A percentile compares a stretch with the other conserved stretches of the same genome.
phyloP scores from a whole-genome alignment of 2,113 vertebrate genomes.

The Agapornis roseicollis region DNA sequence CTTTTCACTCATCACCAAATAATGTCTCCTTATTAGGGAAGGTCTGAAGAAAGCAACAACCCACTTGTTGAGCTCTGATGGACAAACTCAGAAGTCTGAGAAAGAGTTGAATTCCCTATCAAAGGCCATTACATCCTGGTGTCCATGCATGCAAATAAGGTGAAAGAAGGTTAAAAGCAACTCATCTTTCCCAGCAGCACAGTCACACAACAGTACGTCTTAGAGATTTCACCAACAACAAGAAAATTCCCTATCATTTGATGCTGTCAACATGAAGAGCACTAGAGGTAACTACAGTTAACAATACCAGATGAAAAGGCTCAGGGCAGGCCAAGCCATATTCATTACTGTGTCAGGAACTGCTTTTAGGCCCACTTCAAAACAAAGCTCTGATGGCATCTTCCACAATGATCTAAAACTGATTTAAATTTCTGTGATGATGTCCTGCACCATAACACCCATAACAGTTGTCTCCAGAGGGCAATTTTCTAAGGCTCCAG shows the following conservation, averaged over 20 bases:
- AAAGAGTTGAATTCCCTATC: neutral
- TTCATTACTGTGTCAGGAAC: neutral
- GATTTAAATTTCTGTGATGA: neutral
- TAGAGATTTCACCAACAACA: neutral
- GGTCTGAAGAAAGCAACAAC: neutral
- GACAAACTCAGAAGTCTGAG: neutral
- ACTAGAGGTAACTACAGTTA: neutral
- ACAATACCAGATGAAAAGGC: neutral
- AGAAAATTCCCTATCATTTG: neutral
- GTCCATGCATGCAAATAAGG: neutral
- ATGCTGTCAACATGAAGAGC: neutral
- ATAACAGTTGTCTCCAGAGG: neutral
- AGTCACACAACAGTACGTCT: neutral
- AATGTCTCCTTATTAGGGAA: neutral
- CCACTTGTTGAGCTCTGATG: neutral
- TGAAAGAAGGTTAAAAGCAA: neutral
- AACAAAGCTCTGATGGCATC: neutral
- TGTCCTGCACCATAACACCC: neutral
- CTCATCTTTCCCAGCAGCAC: neutral
- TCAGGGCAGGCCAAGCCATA: neutral
- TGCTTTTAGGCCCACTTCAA: neutral
- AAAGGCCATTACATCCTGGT: neutral
- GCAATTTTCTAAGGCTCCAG: slow-evolving; percentile 2
- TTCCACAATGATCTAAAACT: neutral
- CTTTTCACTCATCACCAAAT: neutral